Conservation (phyloP, 2,113 vertebrate genomes). For the Prolemur simus region DNA sequence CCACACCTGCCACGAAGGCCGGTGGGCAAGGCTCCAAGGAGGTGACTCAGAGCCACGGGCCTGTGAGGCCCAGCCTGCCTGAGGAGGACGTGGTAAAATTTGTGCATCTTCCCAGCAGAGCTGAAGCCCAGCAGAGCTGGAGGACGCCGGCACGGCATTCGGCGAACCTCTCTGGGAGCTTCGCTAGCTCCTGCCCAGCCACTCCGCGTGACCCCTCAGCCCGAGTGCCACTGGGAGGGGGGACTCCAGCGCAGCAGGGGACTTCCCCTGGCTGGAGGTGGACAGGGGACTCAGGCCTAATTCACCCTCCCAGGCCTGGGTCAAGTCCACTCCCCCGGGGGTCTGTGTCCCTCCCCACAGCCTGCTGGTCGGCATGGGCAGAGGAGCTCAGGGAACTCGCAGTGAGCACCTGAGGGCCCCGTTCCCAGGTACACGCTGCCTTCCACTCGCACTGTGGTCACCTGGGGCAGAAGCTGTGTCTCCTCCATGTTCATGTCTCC, state of each 20-base stretch:
- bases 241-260: background rate
- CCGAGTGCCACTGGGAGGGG: background rate
- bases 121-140: background rate
- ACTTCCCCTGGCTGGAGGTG: background rate
- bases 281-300: too few relatives aligned
- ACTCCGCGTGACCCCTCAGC: accelerated
- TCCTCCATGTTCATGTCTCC: too few relatives aligned
- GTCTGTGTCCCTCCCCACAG: background rate
- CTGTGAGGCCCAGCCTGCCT: accelerated
- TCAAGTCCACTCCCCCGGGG: accelerated
- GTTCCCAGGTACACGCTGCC: background rate
- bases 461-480: background rate
- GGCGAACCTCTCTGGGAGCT: accelerated
- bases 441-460: too few relatives aligned
- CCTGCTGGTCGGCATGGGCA: background rate
- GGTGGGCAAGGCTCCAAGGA: background rate
- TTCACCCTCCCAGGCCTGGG: accelerated
- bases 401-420: accelerated
- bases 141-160: accelerated
- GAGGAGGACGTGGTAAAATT: accelerated
- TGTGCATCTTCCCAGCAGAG: accelerated
- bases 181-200: accelerated
- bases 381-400: background rate
- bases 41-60: background rate
- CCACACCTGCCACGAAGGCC: accelerated